phyloP scores from a whole-genome alignment of 1,140 invertebrate species.

The Lutraria rhynchaena region DNA sequence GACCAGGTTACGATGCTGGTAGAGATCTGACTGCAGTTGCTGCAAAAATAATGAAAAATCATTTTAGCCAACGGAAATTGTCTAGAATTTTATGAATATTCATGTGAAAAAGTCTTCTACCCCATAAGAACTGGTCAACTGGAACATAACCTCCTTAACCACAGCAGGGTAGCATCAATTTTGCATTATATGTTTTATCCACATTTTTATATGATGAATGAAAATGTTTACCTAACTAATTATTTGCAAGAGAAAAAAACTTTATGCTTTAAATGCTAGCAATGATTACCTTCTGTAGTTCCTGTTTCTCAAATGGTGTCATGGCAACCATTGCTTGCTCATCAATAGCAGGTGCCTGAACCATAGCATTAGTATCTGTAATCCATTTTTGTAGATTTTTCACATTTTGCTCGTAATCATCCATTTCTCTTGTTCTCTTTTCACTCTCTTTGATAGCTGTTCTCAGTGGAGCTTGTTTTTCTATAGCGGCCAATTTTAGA shows the following conservation, averaged over 20 bases:
- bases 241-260: not conserved
- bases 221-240: not conserved
- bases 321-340: conserved; percentile 75
- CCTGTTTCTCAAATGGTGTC: conserved; percentile 81
- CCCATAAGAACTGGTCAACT: too few species aligned
- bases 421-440: conserved; percentile 87
- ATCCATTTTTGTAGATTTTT: conserved; percentile 88
- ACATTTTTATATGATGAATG: not conserved
- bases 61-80: conserved; percentile 54
- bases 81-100: too few species aligned
- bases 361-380: conserved; percentile 86
- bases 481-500: conserved; percentile 73
- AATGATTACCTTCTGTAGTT: conserved; percentile 82
- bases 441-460: conserved; percentile 82
- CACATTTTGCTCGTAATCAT: conserved; percentile 90
- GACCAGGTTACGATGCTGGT: conserved; percentile 74
- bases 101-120: too few species aligned
- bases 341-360: conserved; percentile 70
- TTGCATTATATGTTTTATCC: not conserved
- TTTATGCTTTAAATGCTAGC: too few species aligned
- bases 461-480: conserved; percentile 83
- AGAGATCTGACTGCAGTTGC: conserved; percentile 74
- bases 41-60: conserved; percentile 52
- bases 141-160: too few species aligned
- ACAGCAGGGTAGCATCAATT: too few species aligned